These are phyloP conservation scores for Apamea crenata DNA, from an alignment of 2,888 invertebrate genomes.

Conservation along the genomic window DNA sequence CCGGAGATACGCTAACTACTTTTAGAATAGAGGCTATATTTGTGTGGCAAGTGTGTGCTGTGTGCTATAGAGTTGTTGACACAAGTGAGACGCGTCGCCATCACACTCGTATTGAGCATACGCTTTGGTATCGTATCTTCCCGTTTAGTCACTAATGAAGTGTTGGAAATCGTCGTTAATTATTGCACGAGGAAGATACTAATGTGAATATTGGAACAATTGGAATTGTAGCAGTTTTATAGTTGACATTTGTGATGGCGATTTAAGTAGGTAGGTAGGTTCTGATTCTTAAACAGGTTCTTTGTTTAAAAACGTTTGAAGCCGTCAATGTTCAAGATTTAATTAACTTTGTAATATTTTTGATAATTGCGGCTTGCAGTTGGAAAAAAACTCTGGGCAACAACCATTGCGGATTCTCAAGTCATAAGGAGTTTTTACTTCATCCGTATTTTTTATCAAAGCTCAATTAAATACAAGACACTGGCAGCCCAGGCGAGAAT, in stretches of 20 bases:
- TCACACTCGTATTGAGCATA: conserved; percentile 50
- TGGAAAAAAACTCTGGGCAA: neutral
- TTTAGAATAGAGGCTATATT: conserved; percentile 36
- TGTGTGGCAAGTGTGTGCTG: conserved; percentile 14
- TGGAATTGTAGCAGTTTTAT: conserved; percentile 18
- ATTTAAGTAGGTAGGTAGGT: neutral
- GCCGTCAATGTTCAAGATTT: neutral
- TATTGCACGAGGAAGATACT: conserved; percentile 44
- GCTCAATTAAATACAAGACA: conserved; percentile 28
- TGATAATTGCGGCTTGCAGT: neutral
- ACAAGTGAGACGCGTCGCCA: conserved; percentile 62
- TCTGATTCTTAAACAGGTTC: neutral
- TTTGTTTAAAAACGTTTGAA: neutral
- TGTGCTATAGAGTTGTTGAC: conserved; percentile 50
- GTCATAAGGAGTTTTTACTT: conserved; percentile 20
- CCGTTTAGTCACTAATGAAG: conserved; percentile 53
- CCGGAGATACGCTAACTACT: neutral
- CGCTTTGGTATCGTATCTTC: conserved; percentile 43
- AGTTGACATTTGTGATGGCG: neutral
- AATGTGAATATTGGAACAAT: conserved; percentile 39
- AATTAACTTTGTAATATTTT: neutral
- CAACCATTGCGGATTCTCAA: conserved; percentile 3
- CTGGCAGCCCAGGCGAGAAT: conserved; percentile 22
- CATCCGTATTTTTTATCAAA: conserved; percentile 20
- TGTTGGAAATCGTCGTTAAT: conserved; percentile 49